These are phyloP conservation scores for Mormyrus lacerda DNA, from an alignment of 2,113 vertebrate genomes.

Conservation along the genomic window DNA sequence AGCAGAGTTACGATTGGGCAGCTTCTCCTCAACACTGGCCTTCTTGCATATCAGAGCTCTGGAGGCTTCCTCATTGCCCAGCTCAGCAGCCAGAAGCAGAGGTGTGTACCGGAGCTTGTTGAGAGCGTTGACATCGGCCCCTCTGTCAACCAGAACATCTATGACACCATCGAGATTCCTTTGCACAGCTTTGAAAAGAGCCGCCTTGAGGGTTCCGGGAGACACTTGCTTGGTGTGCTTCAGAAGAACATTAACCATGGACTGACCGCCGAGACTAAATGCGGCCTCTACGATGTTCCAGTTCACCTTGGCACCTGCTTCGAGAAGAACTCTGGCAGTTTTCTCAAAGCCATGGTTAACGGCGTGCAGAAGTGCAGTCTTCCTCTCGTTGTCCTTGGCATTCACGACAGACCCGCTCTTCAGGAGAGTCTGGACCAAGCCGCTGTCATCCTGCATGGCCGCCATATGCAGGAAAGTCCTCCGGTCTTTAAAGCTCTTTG, in stretches of 20 bases:
- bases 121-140: slow-evolving; percentile 48
- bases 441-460: slow-evolving; percentile 51
- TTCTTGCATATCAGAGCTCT: slow-evolving; percentile 48
- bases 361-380: slow-evolving; percentile 58
- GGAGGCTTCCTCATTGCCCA: slow-evolving; percentile 55
- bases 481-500: slow-evolving; percentile 38
- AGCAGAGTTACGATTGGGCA: slow-evolving; percentile 53
- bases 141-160: slow-evolving; percentile 53
- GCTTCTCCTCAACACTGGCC: slow-evolving; percentile 44
- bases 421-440: slow-evolving; percentile 52
- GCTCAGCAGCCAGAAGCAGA: slow-evolving; percentile 60
- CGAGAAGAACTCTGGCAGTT: slow-evolving; percentile 43
- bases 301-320: slow-evolving; percentile 43
- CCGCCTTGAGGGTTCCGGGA: slow-evolving; percentile 37
- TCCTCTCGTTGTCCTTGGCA: slow-evolving; percentile 43
- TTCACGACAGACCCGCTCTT: slow-evolving; percentile 47
- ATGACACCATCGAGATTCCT: slow-evolving; percentile 51
- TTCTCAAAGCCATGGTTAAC: slow-evolving; percentile 49
- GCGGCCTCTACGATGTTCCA: slow-evolving; percentile 39
- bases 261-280: slow-evolving; percentile 48
- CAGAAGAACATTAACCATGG: slow-evolving; percentile 52
- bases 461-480: slow-evolving; percentile 57
- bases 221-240: slow-evolving; percentile 47
- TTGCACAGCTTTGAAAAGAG: slow-evolving; percentile 67
- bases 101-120: slow-evolving; percentile 61